Evolutionary conservation across 2,797 vertebrate genomes (phyloP), one percentile per base, ranked within the genome.

Genomic region (Peromyscus aztecus): DNA sequence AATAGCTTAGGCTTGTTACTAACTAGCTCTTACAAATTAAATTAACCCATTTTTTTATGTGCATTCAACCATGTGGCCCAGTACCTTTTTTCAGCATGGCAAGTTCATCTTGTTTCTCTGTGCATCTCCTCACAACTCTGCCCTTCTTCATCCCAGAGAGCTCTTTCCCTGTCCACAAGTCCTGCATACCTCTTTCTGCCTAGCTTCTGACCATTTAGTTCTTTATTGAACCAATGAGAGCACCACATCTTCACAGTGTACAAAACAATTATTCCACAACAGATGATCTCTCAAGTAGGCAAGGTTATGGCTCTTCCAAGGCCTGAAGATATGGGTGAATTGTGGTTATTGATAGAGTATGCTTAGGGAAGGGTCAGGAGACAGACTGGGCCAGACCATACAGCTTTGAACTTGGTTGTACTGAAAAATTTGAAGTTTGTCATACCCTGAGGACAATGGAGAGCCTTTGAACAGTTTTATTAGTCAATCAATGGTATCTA

Each of bases 391-490:
- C 57, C 37, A 55, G 67, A 31, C 19, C 23, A 8, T 75, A 57
- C 67, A 77, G 11, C 49, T 13, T 61, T 65, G 52, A 85, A 75
- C 31, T 24, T 6, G 46, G 46, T 43, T 37, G 49, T 43, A 43
- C 5, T 21, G 40, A 96, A 21, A 77, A 31, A n/a, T 85, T 85
- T 94, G 31, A 52, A 55, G 57, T 85, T 82, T 89, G 7, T 71
- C 17, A 9, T 84, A 75, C 86, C n/a, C 61, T 71, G n/a, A 92
- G 61, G 67, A 31, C 40, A 46, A 19, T 61, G 10, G 63, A 43
- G 82, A 85, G 12, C 57, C 88, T 34, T 3, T 61, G 23, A n/a
- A 89, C 63, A 77, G 24, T 88, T 87, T 85, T 90, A 92, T 89
- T 80, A 93, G 78, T 93, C 67, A 52, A 10, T 86, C 76, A 65